Evolutionary conservation across 2,113 vertebrate species (phyloP).

Genomic region (Laterallus jamaicensis): DNA sequence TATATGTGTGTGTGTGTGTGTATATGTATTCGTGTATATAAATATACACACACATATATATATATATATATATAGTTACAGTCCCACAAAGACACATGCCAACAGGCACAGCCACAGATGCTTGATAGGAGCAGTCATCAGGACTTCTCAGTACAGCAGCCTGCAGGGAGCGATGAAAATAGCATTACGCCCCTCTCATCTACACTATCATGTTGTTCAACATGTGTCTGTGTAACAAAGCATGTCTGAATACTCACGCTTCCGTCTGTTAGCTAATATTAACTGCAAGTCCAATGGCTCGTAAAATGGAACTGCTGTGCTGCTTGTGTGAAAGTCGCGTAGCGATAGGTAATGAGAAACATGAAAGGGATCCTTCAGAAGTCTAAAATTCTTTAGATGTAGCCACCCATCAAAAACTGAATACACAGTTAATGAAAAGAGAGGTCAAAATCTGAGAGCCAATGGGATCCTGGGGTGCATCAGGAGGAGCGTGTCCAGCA

Average conservation of each 20-base stretch:
- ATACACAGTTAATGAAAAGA: neutral
- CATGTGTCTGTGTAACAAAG: neutral
- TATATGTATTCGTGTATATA: too few relatives aligned
- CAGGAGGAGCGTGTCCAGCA: too few relatives aligned
- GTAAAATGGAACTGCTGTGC: neutral
- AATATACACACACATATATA: too few relatives aligned
- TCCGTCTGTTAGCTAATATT: neutral
- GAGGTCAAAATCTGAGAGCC: neutral
- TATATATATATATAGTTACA: neutral
- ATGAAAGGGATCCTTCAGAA: neutral
- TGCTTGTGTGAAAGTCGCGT: neutral
- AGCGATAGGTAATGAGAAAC: neutral
- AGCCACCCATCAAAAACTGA: neutral
- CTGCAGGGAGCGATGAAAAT: neutral
- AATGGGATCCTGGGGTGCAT: too few relatives aligned
- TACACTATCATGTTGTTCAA: neutral
- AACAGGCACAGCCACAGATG: fast-evolving
- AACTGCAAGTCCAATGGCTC: neutral
- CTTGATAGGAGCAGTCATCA: neutral
- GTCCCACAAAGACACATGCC: neutral
- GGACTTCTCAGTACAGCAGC: neutral
- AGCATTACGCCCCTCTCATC: neutral
- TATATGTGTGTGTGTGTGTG: fast-evolving
- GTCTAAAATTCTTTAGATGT: neutral
- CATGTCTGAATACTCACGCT: slow-evolving; percentile 18